Evolutionary conservation across 1,140 invertebrate genomes (phyloP).

Genomic region (Drosophila burlai): DNA sequence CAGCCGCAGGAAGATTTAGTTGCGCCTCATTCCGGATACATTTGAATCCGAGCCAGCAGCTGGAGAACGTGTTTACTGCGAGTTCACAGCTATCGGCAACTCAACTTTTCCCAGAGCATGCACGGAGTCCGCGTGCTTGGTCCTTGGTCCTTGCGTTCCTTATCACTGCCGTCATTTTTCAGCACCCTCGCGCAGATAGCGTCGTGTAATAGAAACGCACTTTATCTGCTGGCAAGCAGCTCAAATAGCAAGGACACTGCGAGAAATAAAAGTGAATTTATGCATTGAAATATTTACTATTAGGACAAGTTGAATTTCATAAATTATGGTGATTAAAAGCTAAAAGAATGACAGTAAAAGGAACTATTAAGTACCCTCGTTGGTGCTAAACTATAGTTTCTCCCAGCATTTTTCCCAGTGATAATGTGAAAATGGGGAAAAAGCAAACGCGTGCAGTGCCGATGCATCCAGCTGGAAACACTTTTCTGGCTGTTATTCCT

Average conservation of each 20-base stretch:
- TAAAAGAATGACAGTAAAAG: no score
- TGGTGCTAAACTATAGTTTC: no score
- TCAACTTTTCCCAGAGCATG: constrained; percentile 18
- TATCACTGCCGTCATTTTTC: constrained; percentile 48
- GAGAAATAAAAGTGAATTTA: background rate
- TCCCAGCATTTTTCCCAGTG: background rate
- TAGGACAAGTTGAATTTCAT: background rate
- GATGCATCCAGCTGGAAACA: constrained; percentile 53
- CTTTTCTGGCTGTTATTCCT: constrained; percentile 45
- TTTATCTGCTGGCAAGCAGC: constrained; percentile 52
- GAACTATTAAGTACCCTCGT: fast-evolving
- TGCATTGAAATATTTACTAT: no score
- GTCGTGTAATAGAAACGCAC: constrained; percentile 45
- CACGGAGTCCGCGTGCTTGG: constrained; percentile 1
- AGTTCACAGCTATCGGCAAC: constrained; percentile 33
- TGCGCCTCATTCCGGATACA: constrained; percentile 23
- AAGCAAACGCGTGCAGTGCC: constrained; percentile 8
- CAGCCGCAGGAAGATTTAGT: constrained; percentile 27
- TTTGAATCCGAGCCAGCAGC: constrained; percentile 48
- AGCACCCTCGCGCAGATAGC: constrained; percentile 37
- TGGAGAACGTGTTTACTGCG: constrained; percentile 37
- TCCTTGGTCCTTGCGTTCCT: constrained; percentile 21
- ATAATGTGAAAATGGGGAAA: background rate
- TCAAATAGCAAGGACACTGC: constrained; percentile 18
- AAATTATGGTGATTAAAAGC: background rate